Evolutionary conservation across 2,888 invertebrate species (phyloP), one percentile per base, ranked within the genome.

Genomic region (Terebella lapidaria): DNA sequence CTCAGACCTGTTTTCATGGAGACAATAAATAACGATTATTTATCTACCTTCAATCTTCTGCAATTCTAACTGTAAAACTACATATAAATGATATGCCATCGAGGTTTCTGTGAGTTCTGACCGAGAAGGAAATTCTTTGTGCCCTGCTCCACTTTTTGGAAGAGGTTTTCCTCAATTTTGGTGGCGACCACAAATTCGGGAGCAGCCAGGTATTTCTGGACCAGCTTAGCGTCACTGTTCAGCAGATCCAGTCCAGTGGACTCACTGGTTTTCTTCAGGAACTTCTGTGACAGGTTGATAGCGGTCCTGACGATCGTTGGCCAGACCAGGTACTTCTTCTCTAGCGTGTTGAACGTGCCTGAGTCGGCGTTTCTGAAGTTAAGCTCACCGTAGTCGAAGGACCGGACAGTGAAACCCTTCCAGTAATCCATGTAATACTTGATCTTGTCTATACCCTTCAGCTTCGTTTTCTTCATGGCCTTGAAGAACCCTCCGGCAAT

Each of bases 391-490:
- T 62, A 67, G 61, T 67, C 67, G 46, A 53, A 65, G 18, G 59
- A 47, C 27, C 67, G 52, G 28, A 65, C 52, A 30, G 59, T 61
- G 58, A 67, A 65, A 2, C 67, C 67, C 42, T 63, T 67, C 67
- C 67, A 67, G 56, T 49, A 63, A 53, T 67, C 67, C 42, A 67
- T 20, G 54, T 62, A 63, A 30, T 64, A 45, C 28, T 67, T 64
- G 26, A 67, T 56, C 29, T 62, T 64, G 30, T 67, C 66, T n/a
- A 65, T n/a, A 35, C 54, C 64, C 45, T 28, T 29, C 20, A 63
- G 63, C 42, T 67, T 67, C 51, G 66, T 63, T 54, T 67, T 67
- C 45, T 64, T 67, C 24, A 67, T 54, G 10, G 66, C 61, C 51
- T 64, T 64, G 53, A 51, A 67, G 54, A 67, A 67, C 18, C 64